Conservation (phyloP, 1,140 invertebrate genomes). For the Anagrus nilaparvatae region DNA sequence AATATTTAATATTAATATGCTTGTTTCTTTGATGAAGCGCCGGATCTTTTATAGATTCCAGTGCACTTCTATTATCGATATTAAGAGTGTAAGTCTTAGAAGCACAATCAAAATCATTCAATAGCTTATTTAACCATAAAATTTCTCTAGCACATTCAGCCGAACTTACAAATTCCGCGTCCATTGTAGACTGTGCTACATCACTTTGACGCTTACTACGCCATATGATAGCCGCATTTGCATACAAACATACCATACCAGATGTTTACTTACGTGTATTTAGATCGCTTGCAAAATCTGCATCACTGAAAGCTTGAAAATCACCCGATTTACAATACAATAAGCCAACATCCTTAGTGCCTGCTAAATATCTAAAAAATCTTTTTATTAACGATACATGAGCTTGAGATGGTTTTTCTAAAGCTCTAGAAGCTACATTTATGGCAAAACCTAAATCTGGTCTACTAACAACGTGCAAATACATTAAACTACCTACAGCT, state of each 20-base stretch:
- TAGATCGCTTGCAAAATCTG: conserved; percentile 11
- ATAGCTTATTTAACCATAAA: conserved; percentile 8
- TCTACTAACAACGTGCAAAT: conserved; percentile 22
- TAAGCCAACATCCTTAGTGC: conserved; percentile 14
- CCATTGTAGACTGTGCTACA: conserved; percentile 20
- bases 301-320: conserved; percentile 6
- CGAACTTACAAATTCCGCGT: conserved; percentile 30
- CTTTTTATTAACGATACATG: conserved; percentile 6
- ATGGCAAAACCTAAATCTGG: conserved; percentile 25
- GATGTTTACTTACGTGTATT: conserved; percentile 8
- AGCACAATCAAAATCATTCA: background rate
- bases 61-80: conserved; percentile 20
- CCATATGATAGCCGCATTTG: conserved; percentile 22
- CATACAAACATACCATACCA: conserved; percentile 11
- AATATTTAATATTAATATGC: conserved; percentile 22
- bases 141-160: conserved; percentile 18
- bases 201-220: conserved; percentile 23
- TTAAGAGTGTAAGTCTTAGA: background rate
- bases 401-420: conserved; percentile 2
- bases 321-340: background rate
- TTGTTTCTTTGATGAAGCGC: conserved; percentile 20
- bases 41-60: conserved; percentile 17
- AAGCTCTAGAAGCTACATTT: conserved; percentile 3
- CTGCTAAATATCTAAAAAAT: conserved; percentile 9
- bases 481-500: conserved; percentile 26